Evolutionary conservation across 2,113 vertebrate genomes (phyloP).

Genomic region (Lepidothrix coronata): DNA sequence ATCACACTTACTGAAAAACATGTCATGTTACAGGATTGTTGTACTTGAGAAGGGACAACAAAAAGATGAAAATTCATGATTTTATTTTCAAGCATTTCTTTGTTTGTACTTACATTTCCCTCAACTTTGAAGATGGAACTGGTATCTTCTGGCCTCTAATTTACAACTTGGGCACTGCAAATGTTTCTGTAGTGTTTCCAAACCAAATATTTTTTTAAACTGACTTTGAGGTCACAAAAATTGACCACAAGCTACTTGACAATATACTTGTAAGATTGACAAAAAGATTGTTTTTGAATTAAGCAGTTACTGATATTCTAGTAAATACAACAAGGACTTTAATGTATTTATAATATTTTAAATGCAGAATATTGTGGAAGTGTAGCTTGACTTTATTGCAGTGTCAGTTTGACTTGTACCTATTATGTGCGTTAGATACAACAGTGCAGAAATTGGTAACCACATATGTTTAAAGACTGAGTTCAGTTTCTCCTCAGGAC

Average conservation of each 20-base stretch:
- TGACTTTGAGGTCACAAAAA: not conserved
- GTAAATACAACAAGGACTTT: not conserved
- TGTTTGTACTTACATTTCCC: not conserved
- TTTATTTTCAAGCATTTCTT: not conserved
- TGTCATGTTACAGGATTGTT: not conserved
- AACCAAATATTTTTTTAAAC: not conserved
- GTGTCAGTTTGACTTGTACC: not conserved
- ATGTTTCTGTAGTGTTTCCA: not conserved
- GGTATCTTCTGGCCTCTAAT: not conserved
- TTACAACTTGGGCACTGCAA: not conserved
- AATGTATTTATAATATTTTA: not conserved
- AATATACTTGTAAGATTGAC: not conserved
- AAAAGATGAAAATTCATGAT: not conserved
- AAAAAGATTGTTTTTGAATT: not conserved
- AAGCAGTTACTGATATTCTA: not conserved
- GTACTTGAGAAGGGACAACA: not conserved
- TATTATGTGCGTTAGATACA: not conserved
- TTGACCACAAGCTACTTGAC: not conserved
- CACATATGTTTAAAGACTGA: accelerated
- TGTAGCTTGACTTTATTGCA: not conserved
- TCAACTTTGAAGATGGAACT: not conserved
- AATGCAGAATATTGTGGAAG: not conserved
- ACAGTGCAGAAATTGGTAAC: not conserved
- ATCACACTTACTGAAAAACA: not conserved
- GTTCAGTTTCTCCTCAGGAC: not conserved